phyloP scores from a whole-genome alignment of 2,888 invertebrate species.

The Hypsopygia costalis region DNA sequence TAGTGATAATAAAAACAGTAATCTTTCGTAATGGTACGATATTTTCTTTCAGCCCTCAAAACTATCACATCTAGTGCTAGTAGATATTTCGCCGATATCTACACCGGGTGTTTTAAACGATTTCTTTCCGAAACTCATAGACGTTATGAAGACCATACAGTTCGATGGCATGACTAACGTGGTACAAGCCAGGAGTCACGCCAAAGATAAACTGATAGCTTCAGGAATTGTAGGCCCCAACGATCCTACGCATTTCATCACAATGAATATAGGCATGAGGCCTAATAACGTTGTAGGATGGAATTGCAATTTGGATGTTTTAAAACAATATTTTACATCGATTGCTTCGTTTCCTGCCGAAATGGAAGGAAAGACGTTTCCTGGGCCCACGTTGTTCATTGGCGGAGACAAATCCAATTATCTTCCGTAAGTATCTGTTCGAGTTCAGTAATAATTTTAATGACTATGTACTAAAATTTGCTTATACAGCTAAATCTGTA shows the following conservation, averaged over 20 bases:
- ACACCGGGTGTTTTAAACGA: slow-evolving; percentile 68
- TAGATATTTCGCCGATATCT: slow-evolving; percentile 84
- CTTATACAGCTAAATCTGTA: no score
- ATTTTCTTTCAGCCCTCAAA: slow-evolving; percentile 63
- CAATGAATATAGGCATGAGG: slow-evolving; percentile 44
- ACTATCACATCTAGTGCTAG: slow-evolving; percentile 82
- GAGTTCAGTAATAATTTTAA: no score
- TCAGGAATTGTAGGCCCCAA: slow-evolving; percentile 31
- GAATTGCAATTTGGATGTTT: slow-evolving; percentile 43
- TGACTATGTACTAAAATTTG: no score
- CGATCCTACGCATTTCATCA: slow-evolving; percentile 32
- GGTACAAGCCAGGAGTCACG: slow-evolving; percentile 79
- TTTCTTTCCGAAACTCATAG: slow-evolving; percentile 74
- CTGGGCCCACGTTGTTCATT: slow-evolving; percentile 51
- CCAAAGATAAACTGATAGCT: slow-evolving; percentile 31
- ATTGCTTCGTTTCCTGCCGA: slow-evolving; percentile 46
- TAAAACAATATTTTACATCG: slow-evolving; percentile 31
- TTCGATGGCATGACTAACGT: slow-evolving; percentile 77
- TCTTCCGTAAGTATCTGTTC: slow-evolving; percentile 56
- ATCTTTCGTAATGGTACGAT: no score
- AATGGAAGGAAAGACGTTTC: slow-evolving; percentile 32
- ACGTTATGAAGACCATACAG: slow-evolving; percentile 78
- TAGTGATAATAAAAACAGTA: no score
- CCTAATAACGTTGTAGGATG: slow-evolving; percentile 40
- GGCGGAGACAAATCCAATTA: slow-evolving; percentile 50